phyloP scores from a whole-genome alignment of 2,888 invertebrate genomes.

The Quadroppia sp. region DNA sequence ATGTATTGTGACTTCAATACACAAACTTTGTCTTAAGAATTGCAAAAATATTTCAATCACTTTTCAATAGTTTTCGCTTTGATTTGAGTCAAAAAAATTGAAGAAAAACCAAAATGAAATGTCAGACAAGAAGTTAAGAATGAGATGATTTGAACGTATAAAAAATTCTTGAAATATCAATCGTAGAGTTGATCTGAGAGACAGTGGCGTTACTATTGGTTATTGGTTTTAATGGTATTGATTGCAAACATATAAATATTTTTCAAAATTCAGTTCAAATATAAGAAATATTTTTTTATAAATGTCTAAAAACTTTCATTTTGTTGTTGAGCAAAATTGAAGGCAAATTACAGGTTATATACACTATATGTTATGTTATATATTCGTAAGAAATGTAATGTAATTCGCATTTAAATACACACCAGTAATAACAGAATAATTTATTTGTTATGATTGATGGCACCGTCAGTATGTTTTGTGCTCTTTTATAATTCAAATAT shows the following conservation, averaged over 20 bases:
- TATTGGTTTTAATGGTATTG: neutral
- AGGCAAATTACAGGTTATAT: conserved; percentile 8
- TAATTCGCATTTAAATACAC: conserved; percentile 15
- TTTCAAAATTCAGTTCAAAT: neutral
- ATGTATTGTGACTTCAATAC: neutral
- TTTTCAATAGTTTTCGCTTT: neutral
- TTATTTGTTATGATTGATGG: neutral
- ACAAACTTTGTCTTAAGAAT: neutral
- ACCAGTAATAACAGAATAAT: conserved; percentile 1
- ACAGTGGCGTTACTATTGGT: neutral
- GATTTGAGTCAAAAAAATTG: neutral
- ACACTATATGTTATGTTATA: neutral
- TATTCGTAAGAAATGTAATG: neutral
- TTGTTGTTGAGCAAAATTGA: neutral
- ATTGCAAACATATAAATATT: neutral
- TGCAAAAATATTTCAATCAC: neutral
- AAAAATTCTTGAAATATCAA: conserved; percentile 14
- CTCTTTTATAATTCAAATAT: conserved; percentile 14
- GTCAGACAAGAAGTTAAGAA: conserved; percentile 2
- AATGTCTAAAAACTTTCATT: neutral
- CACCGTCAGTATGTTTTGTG: neutral
- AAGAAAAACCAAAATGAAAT: conserved; percentile 8
- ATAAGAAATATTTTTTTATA: neutral
- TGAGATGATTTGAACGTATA: neutral
- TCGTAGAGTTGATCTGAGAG: neutral